These are phyloP conservation scores for Alauda arvensis DNA, from an alignment of 2,797 vertebrate genomes.

Conservation along the genomic window DNA sequence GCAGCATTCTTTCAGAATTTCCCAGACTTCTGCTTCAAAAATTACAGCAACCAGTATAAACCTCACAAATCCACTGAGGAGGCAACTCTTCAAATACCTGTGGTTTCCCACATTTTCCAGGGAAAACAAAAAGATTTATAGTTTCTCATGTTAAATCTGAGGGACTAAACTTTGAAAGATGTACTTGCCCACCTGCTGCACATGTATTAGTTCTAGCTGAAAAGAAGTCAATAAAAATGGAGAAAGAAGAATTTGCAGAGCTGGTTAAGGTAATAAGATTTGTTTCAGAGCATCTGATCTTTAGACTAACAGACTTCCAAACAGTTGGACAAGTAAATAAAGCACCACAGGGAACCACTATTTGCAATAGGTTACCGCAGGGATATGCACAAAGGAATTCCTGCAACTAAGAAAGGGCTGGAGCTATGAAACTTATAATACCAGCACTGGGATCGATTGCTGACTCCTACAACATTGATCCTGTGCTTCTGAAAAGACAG, in stretches of 20 bases:
- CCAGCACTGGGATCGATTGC: slow-evolving; percentile 61
- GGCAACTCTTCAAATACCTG: slow-evolving; percentile 40
- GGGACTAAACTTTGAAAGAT: slow-evolving; percentile 46
- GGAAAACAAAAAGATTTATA: slow-evolving; percentile 60
- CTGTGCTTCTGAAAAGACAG: background rate
- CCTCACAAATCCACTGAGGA: slow-evolving; percentile 25
- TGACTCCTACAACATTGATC: slow-evolving; percentile 50
- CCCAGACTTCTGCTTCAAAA: slow-evolving; percentile 33
- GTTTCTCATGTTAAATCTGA: slow-evolving; percentile 45
- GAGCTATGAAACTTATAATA: slow-evolving; percentile 60
- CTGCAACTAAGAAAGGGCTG: slow-evolving; percentile 72
- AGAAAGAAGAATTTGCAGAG: slow-evolving; percentile 78
- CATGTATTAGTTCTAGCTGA: slow-evolving; percentile 68
- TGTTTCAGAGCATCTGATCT: slow-evolving; percentile 86
- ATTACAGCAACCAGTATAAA: slow-evolving; percentile 36
- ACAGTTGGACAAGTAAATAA: slow-evolving; percentile 89
- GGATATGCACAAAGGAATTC: slow-evolving; percentile 80
- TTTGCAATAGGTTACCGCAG: slow-evolving; percentile 81
- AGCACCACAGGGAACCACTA: slow-evolving; percentile 79
- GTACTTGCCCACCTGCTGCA: slow-evolving; percentile 58
- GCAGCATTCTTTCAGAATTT: slow-evolving; percentile 25
- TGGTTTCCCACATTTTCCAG: slow-evolving; percentile 60
- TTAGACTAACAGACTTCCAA: slow-evolving; percentile 87
- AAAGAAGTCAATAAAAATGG: slow-evolving; percentile 65
- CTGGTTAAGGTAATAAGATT: slow-evolving; percentile 86